Base-by-base conservation (phyloP, 2,797 vertebrate species). In the Alca torda region DNA sequence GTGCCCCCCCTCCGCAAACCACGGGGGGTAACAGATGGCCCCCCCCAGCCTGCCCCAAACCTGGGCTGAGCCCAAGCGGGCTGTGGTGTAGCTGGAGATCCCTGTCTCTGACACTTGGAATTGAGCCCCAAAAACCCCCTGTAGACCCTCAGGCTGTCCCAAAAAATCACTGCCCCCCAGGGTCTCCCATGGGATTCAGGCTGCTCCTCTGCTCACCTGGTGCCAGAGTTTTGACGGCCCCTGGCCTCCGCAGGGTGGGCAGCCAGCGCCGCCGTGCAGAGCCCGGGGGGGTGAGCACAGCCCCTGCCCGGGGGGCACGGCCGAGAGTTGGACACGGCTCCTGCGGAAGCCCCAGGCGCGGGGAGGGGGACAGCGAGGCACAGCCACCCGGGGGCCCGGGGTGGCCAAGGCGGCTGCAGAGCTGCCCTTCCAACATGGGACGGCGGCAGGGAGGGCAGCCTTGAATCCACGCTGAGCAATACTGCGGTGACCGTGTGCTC, bases 301-400 rank as follows among this genome's bases (percentile, higher is more conserved):
- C 30, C 37, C 23, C 72, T 37, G 33, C 26, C 21, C 2, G 9
- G 61, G 25, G 12, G 17, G 18, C n/a, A 2, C 1, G 0, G 31
- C 37, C 10, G 50, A 7, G 60, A 21, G 13, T 60, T 2, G 3
- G 35, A 19, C 37, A 21, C 3, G 3, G 43, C n/a, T 35, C 46
- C 46, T 12, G 46, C 6, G 12, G 46, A 23, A 43, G 37, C 48
- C 21, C 33, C 4, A 2, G 26, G 57, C 25, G 11, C 3, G 1
- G 19, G 54, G 79, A 60, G 16, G 33, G 26, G 48, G 25, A 33
- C 39, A 37, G 48, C 16, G 5, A 25, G 68, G 14, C 11, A 2
- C 41, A 23, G 69, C n/a, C 25, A 21, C 60, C 18, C 4, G 1
- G 4, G 13, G 48, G 28, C 6, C n/a, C 23, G 3, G 0, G 31